phyloP scores from a whole-genome alignment of 2,888 invertebrate genomes.

The Leucoma salicis region DNA sequence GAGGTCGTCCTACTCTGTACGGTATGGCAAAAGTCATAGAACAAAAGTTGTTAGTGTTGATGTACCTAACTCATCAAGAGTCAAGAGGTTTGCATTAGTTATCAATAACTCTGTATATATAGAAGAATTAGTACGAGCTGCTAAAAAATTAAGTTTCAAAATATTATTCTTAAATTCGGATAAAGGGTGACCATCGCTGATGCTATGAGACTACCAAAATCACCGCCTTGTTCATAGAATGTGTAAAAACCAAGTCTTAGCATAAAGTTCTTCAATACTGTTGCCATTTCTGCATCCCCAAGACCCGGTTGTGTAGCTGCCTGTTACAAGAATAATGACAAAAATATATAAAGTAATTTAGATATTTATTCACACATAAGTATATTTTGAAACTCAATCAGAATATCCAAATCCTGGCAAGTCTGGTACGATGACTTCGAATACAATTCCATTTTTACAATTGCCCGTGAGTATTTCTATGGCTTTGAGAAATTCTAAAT shows the following conservation, averaged over 20 bases:
- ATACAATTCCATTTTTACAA: conserved; percentile 69
- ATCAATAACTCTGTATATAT: no score
- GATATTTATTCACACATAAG: no score
- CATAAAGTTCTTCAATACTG: conserved; percentile 21
- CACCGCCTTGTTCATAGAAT: conserved; percentile 24
- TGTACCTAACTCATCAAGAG: no score
- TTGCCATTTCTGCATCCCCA: conserved; percentile 18
- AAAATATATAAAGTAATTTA: no score
- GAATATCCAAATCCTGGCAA: conserved; percentile 43
- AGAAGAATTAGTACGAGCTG: no score
- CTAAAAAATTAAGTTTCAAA: no score
- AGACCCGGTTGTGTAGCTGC: conserved; percentile 15
- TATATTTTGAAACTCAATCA: conserved; percentile 31
- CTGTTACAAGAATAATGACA: conserved; percentile 10
- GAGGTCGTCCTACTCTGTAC: no score
- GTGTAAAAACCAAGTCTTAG: conserved; percentile 17
- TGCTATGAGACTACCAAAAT: conserved; percentile 20
- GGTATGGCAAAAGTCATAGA: no score
- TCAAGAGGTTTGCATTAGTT: no score
- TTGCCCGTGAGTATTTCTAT: conserved; percentile 81
- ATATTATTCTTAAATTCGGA: conserved; percentile 10
- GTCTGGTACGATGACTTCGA: conserved; percentile 47
- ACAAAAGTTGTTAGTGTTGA: no score
- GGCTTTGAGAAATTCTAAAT: conserved; percentile 86
- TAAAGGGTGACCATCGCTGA: conserved; percentile 13